Evolutionary conservation across 2,797 vertebrate species (phyloP), one percentile per base, ranked within the genome.

Genomic region (Brachyrhaphis roseni): DNA sequence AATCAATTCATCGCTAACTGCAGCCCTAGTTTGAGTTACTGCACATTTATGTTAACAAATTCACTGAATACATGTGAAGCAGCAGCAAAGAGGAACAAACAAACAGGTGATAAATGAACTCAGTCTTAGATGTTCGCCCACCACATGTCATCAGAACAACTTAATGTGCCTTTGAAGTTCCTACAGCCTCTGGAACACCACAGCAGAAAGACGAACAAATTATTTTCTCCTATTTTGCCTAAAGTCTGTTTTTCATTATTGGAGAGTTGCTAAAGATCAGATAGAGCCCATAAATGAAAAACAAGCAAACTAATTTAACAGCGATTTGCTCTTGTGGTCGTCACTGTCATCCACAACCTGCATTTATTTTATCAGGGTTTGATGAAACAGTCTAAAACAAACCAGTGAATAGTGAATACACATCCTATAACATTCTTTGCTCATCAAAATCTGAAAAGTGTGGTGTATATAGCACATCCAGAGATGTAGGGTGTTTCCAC

Each of bases 101-200:
- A 43, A 71, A 45, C 68, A 45, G 66, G 41, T n/a, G 41, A 45
- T n/a, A 8, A 71, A 45, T 71, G 39, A 70, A 45, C 5, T 26
- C 10, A n/a, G 23, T 5, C 11, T 45, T 26, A 45, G 39, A 71
- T 45, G 4, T n/a, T 71, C 41, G 41, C 39, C 68, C 68, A 71
- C 68, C 68, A 45, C 68, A n/a, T 71, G 68, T n/a, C 68, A 15
- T n/a, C 68, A 71, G 41, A 45, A 45, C 39, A 28, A 71, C 41
- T 43, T 45, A n/a, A n/a, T 15, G 23, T 71, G 23, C 23, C 68
- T 71, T 68, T 68, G 64, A 41, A 41, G 64, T 41, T 68, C 36
- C 64, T 23, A 23, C 36, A 68, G 64, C 8, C 8, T 41, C 64
- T 68, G 64, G 64, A 41, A 68, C 23, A 2, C 68, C 68, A 8